Evolutionary conservation across 2,888 invertebrate species (phyloP).

Genomic region (Spisula subtruncata): DNA sequence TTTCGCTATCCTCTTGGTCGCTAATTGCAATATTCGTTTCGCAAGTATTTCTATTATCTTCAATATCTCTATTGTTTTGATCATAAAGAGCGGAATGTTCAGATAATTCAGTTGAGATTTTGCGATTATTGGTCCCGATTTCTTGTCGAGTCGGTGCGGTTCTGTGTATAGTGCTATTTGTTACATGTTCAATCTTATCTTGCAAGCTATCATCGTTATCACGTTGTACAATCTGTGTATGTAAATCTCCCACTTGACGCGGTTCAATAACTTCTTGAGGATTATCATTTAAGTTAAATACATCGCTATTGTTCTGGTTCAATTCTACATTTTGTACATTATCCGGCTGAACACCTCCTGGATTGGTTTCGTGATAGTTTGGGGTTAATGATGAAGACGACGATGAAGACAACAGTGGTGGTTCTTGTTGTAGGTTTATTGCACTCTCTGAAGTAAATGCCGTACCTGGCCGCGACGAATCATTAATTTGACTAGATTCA

Average conservation of each 20-base stretch:
- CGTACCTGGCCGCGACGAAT: not conserved
- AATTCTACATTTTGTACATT: slow-evolving; percentile 16
- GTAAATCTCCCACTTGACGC: slow-evolving; percentile 22
- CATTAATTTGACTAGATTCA: slow-evolving; percentile 48
- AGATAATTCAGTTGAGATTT: slow-evolving; percentile 26
- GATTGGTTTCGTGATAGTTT: not conserved
- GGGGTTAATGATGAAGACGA: not conserved
- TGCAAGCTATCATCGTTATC: slow-evolving; percentile 33
- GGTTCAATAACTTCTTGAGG: slow-evolving; percentile 36
- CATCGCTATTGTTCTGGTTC: slow-evolving; percentile 22
- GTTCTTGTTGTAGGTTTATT: slow-evolving; percentile 26
- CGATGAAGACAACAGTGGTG: not conserved
- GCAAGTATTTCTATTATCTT: slow-evolving; percentile 20
- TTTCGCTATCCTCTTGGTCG: slow-evolving; percentile 12
- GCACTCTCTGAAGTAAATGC: slow-evolving; percentile 54
- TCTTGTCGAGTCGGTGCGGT: slow-evolving; percentile 24
- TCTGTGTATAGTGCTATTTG: slow-evolving; percentile 35
- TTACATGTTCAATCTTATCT: slow-evolving; percentile 42
- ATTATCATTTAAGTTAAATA: slow-evolving; percentile 13
- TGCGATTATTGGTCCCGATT: slow-evolving; percentile 47
- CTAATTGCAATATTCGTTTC: slow-evolving; percentile 18
- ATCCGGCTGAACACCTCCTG: slow-evolving; percentile 45
- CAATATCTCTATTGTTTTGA: slow-evolving; percentile 29
- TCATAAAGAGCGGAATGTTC: slow-evolving; percentile 39
- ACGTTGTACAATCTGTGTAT: slow-evolving; percentile 25